Evolutionary conservation across 2,797 vertebrate species (phyloP), one percentile per base, ranked within the genome.

Genomic region (Eulemur rubriventer): DNA sequence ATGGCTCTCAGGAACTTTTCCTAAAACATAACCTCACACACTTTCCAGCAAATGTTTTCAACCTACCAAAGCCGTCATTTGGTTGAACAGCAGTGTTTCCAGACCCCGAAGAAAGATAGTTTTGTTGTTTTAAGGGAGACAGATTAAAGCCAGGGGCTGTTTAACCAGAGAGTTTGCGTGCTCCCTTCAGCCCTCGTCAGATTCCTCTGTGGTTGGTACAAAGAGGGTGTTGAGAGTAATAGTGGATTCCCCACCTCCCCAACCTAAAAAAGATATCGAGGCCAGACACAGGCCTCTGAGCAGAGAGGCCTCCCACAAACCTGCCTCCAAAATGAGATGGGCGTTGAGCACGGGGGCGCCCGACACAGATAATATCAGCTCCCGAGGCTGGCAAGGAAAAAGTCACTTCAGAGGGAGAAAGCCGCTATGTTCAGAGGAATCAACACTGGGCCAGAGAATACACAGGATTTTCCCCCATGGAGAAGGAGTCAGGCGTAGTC

Each of bases 391-490:
- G 95, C 96, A 94, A 96, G 93, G 87, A 87, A 96, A 97, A 96
- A 97, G 97, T 96, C 96, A 96, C 97, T 97, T 97, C 96, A 93
- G 96, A 97, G 76, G 84, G 95, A 95, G 91, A 79, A 61, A 75
- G 97, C 96, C 89, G 96, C 96, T 96, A 79, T 26, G 96, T 97
- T 97, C 98, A 98, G 97, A 98, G 91, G 91, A 81, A 75, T 96
- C 83, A 55, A 76, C 43, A n/a, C 93, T n/a, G 86, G 89, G 96
- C 91, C 90, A 95, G 96, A 98, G 98, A 98, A 98, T 97, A 94
- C 94, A 96, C 97, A 98, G 97, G 97, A 97, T 98, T 97, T 97
- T 96, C 96, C 98, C 97, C 98, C 73, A 0, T 79, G 94, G 97
- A 97, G 98, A 97, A 96, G 93, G 97, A 98, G 97, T 95, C 97